Base-by-base conservation (phyloP, 35 echinoderm and acorn worm species). In the Chiridota heheva region DNA sequence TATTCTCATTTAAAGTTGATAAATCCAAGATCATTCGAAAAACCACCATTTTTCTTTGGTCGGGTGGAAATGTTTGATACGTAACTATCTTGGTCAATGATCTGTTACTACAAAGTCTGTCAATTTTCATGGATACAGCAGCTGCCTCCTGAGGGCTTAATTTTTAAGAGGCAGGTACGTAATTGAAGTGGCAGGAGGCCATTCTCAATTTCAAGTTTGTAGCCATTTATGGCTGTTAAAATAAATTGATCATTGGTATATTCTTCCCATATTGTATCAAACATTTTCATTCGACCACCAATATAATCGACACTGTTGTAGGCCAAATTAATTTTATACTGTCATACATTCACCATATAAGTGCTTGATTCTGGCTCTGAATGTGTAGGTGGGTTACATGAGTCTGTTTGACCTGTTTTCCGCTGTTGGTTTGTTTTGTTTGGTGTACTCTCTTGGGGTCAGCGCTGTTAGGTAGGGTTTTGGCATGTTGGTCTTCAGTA, bases 241-340 rank as follows among this genome's bases (percentile, higher is more conserved):
- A 22, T 53, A 22, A 53, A 53, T 22, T 53, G 48, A 53, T 53
- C 48, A 53, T 53, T 22, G 22, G 48, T 53, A 22, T 13, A 53
- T 53, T 53, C 48, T 53, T 53, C 22, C 48, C 48, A 53, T 22
- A 22, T 53, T 53, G 10, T 53, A 22, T 13, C 48, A 53, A 53
- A 53, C 48, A 53, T 53, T 53, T 53, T 53, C 48, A 53, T 10
- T 53, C 22, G 48, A 53, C 48, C 48, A 53, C 48, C 48, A 53
- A 53, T 53, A 22, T 53, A 53, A 13, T 53, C 48, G 22, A 53
- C 48, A 53, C 22, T 13, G 22, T 53, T 22, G 22, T 53, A 53
- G 48, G 48, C 22, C 48, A 53, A 53, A 53, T 22, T 13, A 53
- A 53, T 53, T 53, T 53, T 22, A 10, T 53, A 22, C 10, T 53